phyloP scores from a whole-genome alignment of 1,140 invertebrate species.

The Drosophila rhopaloa region DNA sequence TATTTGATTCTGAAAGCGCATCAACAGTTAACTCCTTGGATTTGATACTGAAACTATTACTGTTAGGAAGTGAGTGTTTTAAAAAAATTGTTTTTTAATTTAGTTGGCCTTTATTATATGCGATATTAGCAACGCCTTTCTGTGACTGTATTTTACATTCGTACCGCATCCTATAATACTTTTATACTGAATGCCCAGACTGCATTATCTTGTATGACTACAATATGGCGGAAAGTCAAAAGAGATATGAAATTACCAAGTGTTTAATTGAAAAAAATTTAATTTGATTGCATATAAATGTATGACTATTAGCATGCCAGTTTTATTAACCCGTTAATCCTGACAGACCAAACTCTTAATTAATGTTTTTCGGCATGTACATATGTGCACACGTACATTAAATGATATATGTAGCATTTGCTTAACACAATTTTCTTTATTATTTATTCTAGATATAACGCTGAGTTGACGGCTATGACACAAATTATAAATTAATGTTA shows the following conservation, averaged over 20 bases:
- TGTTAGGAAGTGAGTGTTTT: no score
- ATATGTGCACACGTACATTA: slow-evolving; percentile 41
- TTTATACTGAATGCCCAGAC: not conserved
- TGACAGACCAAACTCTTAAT: slow-evolving; percentile 32
- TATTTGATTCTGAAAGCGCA: no score
- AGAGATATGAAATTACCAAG: not conserved
- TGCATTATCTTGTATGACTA: not conserved
- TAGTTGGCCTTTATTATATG: no score
- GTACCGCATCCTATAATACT: not conserved
- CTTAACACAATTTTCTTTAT: slow-evolving; percentile 65
- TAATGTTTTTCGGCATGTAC: slow-evolving; percentile 30
- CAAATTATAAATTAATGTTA: slow-evolving; percentile 68
- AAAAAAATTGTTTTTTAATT: no score
- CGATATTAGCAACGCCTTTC: no score
- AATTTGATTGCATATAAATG: slow-evolving; percentile 35
- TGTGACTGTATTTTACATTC: no score
- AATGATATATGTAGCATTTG: slow-evolving; percentile 41
- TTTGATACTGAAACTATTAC: no score
- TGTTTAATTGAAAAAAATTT: slow-evolving; percentile 13
- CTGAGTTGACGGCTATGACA: slow-evolving; percentile 61
- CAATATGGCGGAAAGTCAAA: slow-evolving; percentile 12
- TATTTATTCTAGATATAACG: slow-evolving; percentile 52
- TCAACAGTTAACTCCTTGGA: no score
- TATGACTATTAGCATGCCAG: slow-evolving; percentile 41
- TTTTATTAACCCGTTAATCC: slow-evolving; percentile 37